Evolutionary conservation across 2,113 vertebrate genomes (phyloP).

Genomic region (Blennius ocellaris): DNA sequence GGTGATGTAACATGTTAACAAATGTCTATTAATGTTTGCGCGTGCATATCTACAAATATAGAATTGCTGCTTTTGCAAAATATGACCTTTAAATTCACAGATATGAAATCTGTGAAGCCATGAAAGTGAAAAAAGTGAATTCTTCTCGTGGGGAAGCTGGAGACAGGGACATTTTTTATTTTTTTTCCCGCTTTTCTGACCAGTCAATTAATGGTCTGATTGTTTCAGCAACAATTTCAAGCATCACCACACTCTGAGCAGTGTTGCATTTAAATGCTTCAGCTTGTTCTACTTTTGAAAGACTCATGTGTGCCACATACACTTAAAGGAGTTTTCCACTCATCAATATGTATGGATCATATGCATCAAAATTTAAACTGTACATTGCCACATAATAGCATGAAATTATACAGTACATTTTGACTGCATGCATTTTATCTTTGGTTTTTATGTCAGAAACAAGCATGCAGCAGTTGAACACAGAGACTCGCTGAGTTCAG

Average conservation of each 20-base stretch:
- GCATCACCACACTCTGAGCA: neutral
- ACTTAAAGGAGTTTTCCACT: neutral
- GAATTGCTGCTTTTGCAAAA: neutral
- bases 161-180: no score
- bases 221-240: neutral
- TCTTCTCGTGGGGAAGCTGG: neutral
- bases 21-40: neutral
- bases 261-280: neutral
- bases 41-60: no score
- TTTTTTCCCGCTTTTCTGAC: neutral
- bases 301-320: neutral
- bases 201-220: neutral
- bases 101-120: neutral
- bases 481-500: neutral
- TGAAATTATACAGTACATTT: neutral
- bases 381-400: neutral
- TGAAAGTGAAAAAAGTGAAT: neutral
- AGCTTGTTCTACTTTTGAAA: neutral
- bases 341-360: neutral
- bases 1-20: conserved; percentile 77
- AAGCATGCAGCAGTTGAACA: neutral
- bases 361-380: neutral
- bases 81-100: neutral
- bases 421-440: neutral
- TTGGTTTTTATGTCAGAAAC: neutral